These are phyloP conservation scores for Nemurella pictetii DNA, from an alignment of 2,888 invertebrate genomes.

Conservation along the genomic window DNA sequence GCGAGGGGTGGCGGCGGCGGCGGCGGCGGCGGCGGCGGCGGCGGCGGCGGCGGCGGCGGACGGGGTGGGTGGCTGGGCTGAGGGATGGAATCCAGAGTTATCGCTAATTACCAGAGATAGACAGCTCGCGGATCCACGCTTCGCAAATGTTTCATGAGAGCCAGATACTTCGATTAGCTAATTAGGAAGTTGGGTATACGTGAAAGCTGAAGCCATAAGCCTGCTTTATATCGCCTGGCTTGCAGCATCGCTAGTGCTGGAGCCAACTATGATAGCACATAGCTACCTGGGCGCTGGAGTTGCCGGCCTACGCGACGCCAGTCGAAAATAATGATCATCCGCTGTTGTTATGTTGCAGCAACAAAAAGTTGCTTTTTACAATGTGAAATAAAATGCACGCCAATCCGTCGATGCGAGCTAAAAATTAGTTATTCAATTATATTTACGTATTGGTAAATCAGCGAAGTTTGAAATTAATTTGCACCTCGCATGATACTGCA, in stretches of 20 bases:
- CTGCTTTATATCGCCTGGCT: background rate
- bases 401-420: background rate
- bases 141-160: conserved; percentile 22
- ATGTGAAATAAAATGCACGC: background rate
- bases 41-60: background rate
- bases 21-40: background rate
- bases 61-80: background rate
- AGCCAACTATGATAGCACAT: background rate
- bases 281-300: background rate
- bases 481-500: background rate
- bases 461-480: background rate
- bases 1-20: background rate
- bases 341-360: background rate
- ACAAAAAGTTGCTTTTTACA: background rate
- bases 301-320: no score
- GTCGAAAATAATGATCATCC: background rate
- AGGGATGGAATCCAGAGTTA: background rate
- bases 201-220: background rate
- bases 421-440: background rate
- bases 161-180: background rate
- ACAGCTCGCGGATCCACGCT: background rate
- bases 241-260: background rate
- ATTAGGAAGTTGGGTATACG: background rate
- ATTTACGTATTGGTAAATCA: background rate
- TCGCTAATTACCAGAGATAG: conserved; percentile 28